Evolutionary conservation across 2,113 vertebrate species (phyloP).

Genomic region (Xenopus borealis): DNA sequence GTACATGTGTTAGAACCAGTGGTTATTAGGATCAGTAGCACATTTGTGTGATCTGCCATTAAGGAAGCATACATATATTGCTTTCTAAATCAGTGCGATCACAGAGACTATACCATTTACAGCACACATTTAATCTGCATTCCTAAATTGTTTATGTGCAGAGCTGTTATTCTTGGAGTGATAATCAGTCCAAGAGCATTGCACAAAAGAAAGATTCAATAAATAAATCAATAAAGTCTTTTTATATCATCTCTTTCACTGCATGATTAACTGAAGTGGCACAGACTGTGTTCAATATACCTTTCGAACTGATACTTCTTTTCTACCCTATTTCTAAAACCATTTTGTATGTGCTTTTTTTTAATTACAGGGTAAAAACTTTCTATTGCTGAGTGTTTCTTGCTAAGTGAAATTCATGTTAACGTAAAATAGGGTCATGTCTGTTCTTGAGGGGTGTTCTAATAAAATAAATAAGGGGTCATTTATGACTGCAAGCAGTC

Average conservation of each 20-base stretch:
- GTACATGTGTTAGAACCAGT: neutral
- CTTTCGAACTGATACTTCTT: slow-evolving; percentile 21
- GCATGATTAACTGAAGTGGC: slow-evolving; percentile 43
- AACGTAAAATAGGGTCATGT: neutral
- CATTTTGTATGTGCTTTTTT: slow-evolving; percentile 44
- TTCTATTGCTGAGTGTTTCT: slow-evolving; percentile 31
- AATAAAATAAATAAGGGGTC: too few relatives aligned
- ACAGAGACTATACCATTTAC: slow-evolving; percentile 18
- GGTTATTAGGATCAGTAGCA: neutral
- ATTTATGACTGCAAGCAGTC: too few relatives aligned
- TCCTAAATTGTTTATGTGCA: slow-evolving; percentile 44
- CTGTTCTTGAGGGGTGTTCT: too few relatives aligned
- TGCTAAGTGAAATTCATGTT: slow-evolving; percentile 19
- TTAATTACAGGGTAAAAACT: slow-evolving; percentile 41
- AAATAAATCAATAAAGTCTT: slow-evolving; percentile 47
- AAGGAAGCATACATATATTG: slow-evolving; percentile 16
- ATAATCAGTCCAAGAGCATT: slow-evolving; percentile 42
- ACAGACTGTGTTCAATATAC: slow-evolving; percentile 38
- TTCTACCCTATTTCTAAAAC: slow-evolving; percentile 36
- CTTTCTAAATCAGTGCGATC: neutral
- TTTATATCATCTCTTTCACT: slow-evolving; percentile 45
- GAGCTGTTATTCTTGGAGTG: slow-evolving; percentile 35
- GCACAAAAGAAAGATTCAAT: slow-evolving; percentile 43
- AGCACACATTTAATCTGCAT: slow-evolving; percentile 41
- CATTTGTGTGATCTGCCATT: neutral